Conservation (phyloP, 2,888 invertebrate species). For the Ethmia dodecea region DNA sequence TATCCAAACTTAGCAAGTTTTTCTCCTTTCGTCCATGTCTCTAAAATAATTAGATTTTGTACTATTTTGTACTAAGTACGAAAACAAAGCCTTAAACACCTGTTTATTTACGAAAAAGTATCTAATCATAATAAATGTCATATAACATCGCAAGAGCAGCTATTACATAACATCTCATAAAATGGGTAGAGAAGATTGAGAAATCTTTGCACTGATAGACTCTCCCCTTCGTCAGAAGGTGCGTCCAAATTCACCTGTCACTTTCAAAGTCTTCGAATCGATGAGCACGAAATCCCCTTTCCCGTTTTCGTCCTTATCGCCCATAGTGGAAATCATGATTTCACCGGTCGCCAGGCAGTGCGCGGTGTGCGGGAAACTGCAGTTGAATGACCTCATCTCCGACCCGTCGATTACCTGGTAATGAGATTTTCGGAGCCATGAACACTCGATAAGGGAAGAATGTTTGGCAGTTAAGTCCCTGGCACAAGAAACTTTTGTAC, state of each 20-base stretch:
- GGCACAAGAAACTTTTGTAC: slow-evolving; percentile 5
- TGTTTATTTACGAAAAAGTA: too few species aligned
- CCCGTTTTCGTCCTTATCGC: slow-evolving; percentile 89
- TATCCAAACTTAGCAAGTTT: slow-evolving; percentile 88
- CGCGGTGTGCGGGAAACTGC: slow-evolving; percentile 94
- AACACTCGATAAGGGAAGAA: slow-evolving; percentile 35
- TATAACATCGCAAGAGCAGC: background rate
- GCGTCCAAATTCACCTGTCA: slow-evolving; percentile 76
- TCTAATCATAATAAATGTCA: too few species aligned
- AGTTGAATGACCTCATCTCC: slow-evolving; percentile 85
- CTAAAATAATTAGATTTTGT: slow-evolving; percentile 43
- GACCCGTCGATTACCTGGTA: slow-evolving; percentile 87
- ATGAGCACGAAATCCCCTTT: slow-evolving; percentile 93
- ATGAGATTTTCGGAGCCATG: slow-evolving; percentile 52
- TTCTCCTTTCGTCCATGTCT: slow-evolving; percentile 86
- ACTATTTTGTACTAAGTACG: background rate
- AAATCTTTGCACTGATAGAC: too few species aligned
- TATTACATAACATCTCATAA: background rate
- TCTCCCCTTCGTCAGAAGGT: background rate
- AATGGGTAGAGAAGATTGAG: background rate
- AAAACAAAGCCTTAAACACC: too few species aligned
- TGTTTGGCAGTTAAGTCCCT: slow-evolving; percentile 12
- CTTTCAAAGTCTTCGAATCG: slow-evolving; percentile 87
- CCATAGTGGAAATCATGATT: slow-evolving; percentile 97
- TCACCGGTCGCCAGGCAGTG: slow-evolving; percentile 96